phyloP scores from a whole-genome alignment of 2,888 invertebrate species.

The Drosophila mercatorum region DNA sequence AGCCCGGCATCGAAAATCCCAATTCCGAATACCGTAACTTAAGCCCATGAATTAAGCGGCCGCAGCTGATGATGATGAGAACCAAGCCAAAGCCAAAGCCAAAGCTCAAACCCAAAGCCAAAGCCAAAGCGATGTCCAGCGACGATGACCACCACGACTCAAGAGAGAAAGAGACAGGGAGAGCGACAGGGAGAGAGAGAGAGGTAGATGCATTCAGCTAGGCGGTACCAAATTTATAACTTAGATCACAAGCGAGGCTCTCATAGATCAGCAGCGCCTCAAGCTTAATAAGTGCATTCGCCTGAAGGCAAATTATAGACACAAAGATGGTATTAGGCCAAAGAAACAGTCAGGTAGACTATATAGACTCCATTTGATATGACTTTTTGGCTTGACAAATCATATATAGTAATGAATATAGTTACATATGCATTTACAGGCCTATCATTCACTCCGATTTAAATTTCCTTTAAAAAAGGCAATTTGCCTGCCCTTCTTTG shows the following conservation, averaged over 20 bases:
- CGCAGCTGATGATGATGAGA: conserved; percentile 45
- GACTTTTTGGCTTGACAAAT: too few relatives aligned
- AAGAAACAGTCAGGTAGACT: not conserved
- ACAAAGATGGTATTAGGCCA: not conserved
- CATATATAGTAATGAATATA: not conserved
- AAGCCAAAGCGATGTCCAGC: conserved; percentile 17
- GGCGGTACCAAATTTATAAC: conserved; percentile 18
- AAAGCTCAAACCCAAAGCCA: not conserved
- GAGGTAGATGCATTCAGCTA: not conserved
- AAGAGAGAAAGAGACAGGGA: not conserved
- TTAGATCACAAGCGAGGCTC: conserved; percentile 33
- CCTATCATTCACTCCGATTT: not conserved
- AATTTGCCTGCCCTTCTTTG: not conserved
- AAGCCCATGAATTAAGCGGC: conserved; percentile 63
- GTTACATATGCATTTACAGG: not conserved
- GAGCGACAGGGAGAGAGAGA: not conserved
- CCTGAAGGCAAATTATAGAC: conserved; percentile 10
- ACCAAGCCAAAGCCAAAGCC: conserved; percentile 22
- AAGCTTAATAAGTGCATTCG: conserved; percentile 25
- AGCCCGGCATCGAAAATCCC: conserved; percentile 49
- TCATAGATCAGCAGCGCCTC: conserved; percentile 21
- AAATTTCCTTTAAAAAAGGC: not conserved
- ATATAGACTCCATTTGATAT: not conserved
- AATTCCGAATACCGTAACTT: conserved; percentile 66
- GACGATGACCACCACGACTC: conserved; percentile 35